These are phyloP conservation scores for Lytechinus pictus DNA, from an alignment of 35 echinoderm and acorn worm species.

Conservation along the genomic window DNA sequence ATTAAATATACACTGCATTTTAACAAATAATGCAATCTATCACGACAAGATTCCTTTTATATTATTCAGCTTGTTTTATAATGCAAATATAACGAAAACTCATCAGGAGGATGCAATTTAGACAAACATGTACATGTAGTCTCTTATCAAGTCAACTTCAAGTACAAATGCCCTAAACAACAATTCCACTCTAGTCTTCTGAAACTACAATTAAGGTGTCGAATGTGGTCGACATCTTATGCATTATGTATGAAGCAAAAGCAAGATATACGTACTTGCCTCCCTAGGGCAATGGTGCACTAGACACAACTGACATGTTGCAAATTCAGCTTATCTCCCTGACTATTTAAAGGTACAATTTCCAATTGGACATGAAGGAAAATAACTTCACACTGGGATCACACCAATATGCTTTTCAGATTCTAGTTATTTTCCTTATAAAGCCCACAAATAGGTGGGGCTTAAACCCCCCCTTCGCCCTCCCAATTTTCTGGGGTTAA, in stretches of 20 bases:
- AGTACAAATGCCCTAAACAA: not conserved
- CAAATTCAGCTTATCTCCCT: conserved; percentile 11
- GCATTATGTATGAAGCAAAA: not conserved
- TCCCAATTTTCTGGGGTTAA: too few relatives aligned
- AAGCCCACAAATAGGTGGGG: too few relatives aligned
- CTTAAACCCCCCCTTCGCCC: too few relatives aligned
- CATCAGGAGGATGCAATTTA: not conserved
- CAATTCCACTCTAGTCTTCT: not conserved
- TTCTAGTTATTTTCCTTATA: too few relatives aligned
- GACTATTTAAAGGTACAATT: not conserved
- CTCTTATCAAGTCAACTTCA: not conserved
- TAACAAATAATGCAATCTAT: not conserved
- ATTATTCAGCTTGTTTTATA: not conserved
- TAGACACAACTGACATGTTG: not conserved
- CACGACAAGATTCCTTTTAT: not conserved
- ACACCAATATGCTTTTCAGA: too few relatives aligned
- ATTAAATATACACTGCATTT: not conserved
- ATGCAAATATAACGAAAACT: not conserved
- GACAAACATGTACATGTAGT: not conserved
- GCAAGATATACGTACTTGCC: not conserved
- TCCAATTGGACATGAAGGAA: not conserved
- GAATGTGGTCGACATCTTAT: not conserved
- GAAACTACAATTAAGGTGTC: conserved; percentile 12
- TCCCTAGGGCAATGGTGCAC: not conserved
- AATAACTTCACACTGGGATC: not conserved